Base-by-base conservation (phyloP, 2,113 vertebrate genomes). In the Siphamia tubifer region DNA sequence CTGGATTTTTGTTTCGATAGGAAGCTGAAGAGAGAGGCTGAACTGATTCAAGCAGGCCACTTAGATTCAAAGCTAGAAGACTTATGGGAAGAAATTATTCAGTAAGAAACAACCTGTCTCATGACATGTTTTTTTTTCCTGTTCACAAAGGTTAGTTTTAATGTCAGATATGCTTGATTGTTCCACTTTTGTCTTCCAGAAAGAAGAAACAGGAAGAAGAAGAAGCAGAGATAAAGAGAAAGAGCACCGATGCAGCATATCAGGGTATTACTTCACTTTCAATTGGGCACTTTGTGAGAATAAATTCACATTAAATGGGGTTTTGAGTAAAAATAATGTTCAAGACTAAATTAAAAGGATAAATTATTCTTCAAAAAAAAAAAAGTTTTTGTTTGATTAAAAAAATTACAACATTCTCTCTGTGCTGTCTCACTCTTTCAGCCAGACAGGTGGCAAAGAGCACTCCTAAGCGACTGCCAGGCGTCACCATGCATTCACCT, bases 401-500 rank as follows among this genome's bases (percentile, higher is more conserved):
- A n/a, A n/a, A n/a, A 27, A 63, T 58, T 15, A 77, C 60, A 68
- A 30, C 51, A 43, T 27, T 19, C 11, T 71, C 54, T 38, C 51
- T 31, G 0, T 54, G 25, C 47, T 28, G 52, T 38, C 43, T 93
- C 34, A 85, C 58, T 88, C 69, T 67, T 94, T 27, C 87, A 98
- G 97, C 95, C 91, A 96, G 96, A 66, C 96, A 94, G 91, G 95
- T 93, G 81, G 92, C 95, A 77, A 98, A 95, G 92, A 96, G 92
- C 86, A 92, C 94, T 0, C 93, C 95, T 6, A 94, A 95, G 63
- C 93, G 95, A 34, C 73, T 94, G 24, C 88, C 94, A 0, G 91
- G 94, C 47, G 84, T 94, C 82, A 91, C 93, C 87, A 90, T 94
- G 69, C 93, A 94, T 36, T 95, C 94, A 9, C 94, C 95, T 32